Percentiles rank a stretch among this genome's conserved stretches.
phyloP scores from a whole-genome alignment of 2,113 vertebrate species.

The Arenaria interpres region DNA sequence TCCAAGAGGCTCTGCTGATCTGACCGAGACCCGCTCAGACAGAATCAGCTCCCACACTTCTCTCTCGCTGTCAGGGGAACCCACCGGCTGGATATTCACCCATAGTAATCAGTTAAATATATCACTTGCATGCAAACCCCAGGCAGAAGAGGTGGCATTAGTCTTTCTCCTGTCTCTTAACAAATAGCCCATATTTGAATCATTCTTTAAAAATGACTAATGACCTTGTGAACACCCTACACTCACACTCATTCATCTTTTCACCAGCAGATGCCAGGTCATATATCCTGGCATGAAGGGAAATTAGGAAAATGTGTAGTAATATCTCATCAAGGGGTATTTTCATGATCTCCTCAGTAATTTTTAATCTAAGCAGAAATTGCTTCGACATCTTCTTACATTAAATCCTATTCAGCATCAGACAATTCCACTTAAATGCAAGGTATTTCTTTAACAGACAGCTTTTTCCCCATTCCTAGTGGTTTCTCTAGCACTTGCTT shows the following conservation, averaged over 20 bases:
- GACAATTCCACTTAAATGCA: background rate
- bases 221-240: background rate
- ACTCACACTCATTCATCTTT: background rate
- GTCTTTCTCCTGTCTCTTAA: background rate
- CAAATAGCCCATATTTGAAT: background rate
- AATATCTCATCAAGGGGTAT: background rate
- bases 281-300: background rate
- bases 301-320: background rate
- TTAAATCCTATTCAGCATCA: background rate
- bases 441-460: background rate
- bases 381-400: background rate
- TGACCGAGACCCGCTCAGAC: background rate
- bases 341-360: background rate
- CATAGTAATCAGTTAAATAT: background rate
- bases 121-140: background rate
- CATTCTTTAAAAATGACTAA: background rate
- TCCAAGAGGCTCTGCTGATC: rapidly evolving
- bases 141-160: background rate
- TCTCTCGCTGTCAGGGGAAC: background rate
- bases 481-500: background rate
- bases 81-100: background rate
- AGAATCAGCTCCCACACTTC: background rate
- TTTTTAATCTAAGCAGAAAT: background rate
- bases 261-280: background rate
- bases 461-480: background rate